Evolutionary conservation across 2,113 vertebrate species (phyloP), one percentile per base, ranked within the genome.

Genomic region (Sturnus vulgaris): DNA sequence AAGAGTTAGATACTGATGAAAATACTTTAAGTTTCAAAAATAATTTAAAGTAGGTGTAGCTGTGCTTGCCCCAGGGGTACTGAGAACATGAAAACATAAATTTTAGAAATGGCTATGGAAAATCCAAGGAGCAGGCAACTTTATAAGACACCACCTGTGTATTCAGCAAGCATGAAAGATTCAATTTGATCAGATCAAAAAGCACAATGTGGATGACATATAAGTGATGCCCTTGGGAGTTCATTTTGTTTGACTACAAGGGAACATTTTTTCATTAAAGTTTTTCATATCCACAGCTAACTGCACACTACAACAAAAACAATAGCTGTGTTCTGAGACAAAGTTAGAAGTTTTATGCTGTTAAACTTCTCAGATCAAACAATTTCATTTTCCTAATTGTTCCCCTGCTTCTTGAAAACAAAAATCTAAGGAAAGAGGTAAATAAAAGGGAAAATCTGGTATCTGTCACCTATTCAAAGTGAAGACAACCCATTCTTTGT

Each of bases 111-210:
- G 73, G 11, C 30, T 85, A 56, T 68, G 50, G 47, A 90, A 90
- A 95, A 90, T 92, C 21, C 50, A 82, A 86, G 52, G 30, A 89
- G 22, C 33, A 64, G 13, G 40, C 28, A 71, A 75, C 82, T 94
- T 92, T 75, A 88, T 70, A 81, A 94, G 88, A 56, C 30, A 69
- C 14, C 75, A 93, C 86, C 79, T 95, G 73, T 90, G 78, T 73
- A 68, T 92, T 91, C 88, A 91, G 15, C 28, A 87, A 86, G 85
- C 84, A 85, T 94, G 65, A 89, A 96, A 93, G 46, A 93, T 95
- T 97, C 52, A 63, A 53, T 95, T 44, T 93, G 70, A 87, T 94
- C 56, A 88, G 55, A 92, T 87, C 63, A 94, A 92, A 95, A 97
- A 63, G 12, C 44, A 92, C 56, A 80, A 22, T 53, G 68, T 88